Percentiles rank a stretch among this genome's conserved stretches.
phyloP scores from a whole-genome alignment of 2,888 invertebrate genomes.

The Acanthosepion esculentum region DNA sequence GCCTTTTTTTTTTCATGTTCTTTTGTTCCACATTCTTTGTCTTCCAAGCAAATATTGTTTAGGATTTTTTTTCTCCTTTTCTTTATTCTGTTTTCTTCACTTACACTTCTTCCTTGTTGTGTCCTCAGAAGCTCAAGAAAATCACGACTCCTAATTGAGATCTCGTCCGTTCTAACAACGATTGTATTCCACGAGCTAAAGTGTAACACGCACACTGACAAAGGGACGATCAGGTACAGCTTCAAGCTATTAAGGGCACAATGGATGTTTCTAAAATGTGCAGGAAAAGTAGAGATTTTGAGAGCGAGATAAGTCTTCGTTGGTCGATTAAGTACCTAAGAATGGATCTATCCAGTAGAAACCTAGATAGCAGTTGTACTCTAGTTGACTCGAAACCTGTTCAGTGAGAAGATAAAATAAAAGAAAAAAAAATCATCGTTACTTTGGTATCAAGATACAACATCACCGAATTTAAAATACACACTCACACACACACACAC shows the following conservation, averaged over 20 bases:
- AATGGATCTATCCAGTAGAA: background rate
- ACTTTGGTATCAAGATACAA: too few relatives aligned
- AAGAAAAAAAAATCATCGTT: too few relatives aligned
- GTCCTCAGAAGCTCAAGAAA: background rate
- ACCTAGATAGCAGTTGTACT: background rate
- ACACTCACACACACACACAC: too few relatives aligned
- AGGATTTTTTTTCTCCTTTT: too few relatives aligned
- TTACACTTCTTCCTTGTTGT: too few relatives aligned
- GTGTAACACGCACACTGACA: background rate
- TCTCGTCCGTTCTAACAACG: background rate
- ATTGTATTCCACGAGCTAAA: background rate
- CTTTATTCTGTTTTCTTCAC: too few relatives aligned
- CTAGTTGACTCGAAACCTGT: too few relatives aligned
- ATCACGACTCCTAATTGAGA: conserved; percentile 11
- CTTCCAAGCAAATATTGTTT: too few relatives aligned
- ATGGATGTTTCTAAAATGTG: background rate
- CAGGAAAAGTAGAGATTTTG: background rate
- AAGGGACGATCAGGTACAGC: background rate
- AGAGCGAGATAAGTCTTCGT: background rate
- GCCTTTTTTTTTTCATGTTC: too few relatives aligned
- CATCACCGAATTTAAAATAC: too few relatives aligned
- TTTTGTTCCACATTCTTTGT: too few relatives aligned
- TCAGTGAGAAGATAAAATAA: too few relatives aligned
- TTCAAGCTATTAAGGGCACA: background rate
- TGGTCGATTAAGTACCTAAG: background rate